Base-by-base conservation (phyloP, 2,797 vertebrate genomes). In the Sus cebifrons region DNA sequence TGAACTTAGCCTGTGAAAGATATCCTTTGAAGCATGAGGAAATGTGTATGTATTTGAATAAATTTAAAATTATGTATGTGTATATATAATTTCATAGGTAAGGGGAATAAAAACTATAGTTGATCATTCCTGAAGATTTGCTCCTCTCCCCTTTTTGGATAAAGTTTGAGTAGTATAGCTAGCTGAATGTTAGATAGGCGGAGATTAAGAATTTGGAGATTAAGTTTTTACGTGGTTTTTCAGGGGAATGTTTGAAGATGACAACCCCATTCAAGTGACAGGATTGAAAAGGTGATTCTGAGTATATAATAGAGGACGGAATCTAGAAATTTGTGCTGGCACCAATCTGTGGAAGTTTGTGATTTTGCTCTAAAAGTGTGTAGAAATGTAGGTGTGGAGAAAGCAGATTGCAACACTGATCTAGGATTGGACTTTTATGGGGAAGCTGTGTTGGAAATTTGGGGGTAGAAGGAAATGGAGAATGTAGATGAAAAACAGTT, bases 401-500 rank as follows among this genome's bases (percentile, higher is more conserved):
- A 70, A 96, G 8, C 12, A 90, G 54, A 64, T 60, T 79, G 23
- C 23, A 83, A 4, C 16, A 67, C 25, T 71, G 20, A 68, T 73
- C 21, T 94, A 79, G 60, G 21, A 78, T 64, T 91, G 17, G 75
- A 12, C 32, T 49, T 94, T 82, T 32, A n/a, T 23, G 1, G 18
- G 36, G 8, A 68, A 25, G 17, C 27, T 86, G 3, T 77, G 17
- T 88, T 85, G 23, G 74, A 65, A 84, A 84, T 79, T 95, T 93
- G 32, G 40, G 44, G 25, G 16, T 90, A 21, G 88, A 81, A 93
- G 65, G 64, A 97, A 92, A 83, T 82, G 29, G 60, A 78, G 52
- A 84, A 62, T 95, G 68, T 86, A 27, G 6, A 56, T 95, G 36
- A 70, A 88, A 54, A 94, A 89, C 88, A 65, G 60, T 94, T 91